A percentile compares a stretch with the other conserved stretches of the same genome.
Evolutionary conservation across 53 echinoderm and acorn worm species (phyloP).

Genomic region (Actinopyga echinites): DNA sequence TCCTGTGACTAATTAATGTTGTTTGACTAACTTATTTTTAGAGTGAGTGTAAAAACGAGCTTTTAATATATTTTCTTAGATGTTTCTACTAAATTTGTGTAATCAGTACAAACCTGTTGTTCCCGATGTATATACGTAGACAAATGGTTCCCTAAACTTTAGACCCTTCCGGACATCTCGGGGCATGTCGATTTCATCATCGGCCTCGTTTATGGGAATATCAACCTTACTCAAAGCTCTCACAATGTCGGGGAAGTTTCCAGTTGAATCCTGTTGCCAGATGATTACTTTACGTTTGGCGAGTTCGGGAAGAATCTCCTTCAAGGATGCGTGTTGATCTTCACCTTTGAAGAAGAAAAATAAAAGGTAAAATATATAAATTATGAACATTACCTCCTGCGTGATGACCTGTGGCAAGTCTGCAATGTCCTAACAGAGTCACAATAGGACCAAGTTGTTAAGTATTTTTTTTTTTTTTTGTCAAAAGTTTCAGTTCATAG

Average conservation of each 20-base stretch:
- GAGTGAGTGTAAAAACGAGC: too few relatives aligned
- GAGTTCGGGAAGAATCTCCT: constrained; percentile 69
- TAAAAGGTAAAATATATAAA: not conserved
- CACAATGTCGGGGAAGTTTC: constrained; percentile 23
- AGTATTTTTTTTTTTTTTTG: too few relatives aligned
- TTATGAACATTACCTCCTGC: too few relatives aligned
- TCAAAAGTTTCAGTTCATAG: too few relatives aligned
- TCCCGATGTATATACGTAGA: constrained; percentile 92
- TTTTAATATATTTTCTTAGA: too few relatives aligned
- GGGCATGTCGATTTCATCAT: constrained; percentile 58
- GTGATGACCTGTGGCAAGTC: too few relatives aligned
- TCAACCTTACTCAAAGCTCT: constrained; percentile 53
- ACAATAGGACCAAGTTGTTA: too few relatives aligned
- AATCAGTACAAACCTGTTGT: constrained; percentile 73
- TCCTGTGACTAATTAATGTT: too few relatives aligned
- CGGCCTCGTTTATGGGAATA: constrained; percentile 18
- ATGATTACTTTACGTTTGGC: constrained; percentile 46
- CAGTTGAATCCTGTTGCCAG: constrained; percentile 63
- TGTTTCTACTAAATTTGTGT: not conserved
- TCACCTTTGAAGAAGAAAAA: too few relatives aligned
- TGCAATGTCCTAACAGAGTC: too few relatives aligned
- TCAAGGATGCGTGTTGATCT: constrained; percentile 34
- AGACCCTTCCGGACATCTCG: constrained; percentile 74
- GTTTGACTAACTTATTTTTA: too few relatives aligned
- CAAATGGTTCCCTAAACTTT: constrained; percentile 69